Evolutionary conservation across 2,888 invertebrate species (phyloP).

Genomic region (Elegia similella): DNA sequence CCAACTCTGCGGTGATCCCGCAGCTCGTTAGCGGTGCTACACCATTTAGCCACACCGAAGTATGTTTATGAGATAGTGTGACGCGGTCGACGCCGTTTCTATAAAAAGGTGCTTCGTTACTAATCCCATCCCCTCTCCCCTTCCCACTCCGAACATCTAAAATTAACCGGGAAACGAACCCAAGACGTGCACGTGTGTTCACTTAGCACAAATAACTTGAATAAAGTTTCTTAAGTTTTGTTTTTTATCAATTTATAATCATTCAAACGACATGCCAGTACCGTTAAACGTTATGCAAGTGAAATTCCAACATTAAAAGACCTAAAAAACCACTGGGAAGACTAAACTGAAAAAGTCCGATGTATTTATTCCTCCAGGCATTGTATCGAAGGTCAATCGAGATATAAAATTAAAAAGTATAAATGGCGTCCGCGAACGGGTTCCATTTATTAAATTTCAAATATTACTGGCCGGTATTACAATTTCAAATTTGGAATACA

Average conservation of each 20-base stretch:
- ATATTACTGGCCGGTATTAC: conserved; percentile 71
- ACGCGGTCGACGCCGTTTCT: conserved; percentile 60
- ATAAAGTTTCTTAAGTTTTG: conserved; percentile 46
- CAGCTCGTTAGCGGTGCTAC: conserved; percentile 55
- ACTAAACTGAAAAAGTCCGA: conserved; percentile 50
- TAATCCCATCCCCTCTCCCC: conserved; percentile 46
- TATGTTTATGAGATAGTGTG: conserved; percentile 56
- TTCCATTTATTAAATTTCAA: conserved; percentile 76
- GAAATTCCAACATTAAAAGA: conserved; percentile 49
- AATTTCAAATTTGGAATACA: conserved; percentile 69
- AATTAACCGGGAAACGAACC: conserved; percentile 73
- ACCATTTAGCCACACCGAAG: conserved; percentile 48
- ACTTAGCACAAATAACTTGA: conserved; percentile 70
- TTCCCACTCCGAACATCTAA: conserved; percentile 54
- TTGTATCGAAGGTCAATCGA: conserved; percentile 72
- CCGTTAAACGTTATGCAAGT: conserved; percentile 32
- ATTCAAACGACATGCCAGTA: conserved; percentile 27
- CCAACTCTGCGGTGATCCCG: conserved; percentile 3
- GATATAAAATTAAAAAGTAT: conserved; percentile 80
- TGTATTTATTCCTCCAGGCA: conserved; percentile 63
- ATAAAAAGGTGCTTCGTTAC: conserved; percentile 77
- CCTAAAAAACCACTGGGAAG: conserved; percentile 40
- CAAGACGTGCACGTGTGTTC: conserved; percentile 69
- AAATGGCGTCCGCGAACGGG: conserved; percentile 62
- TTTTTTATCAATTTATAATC: conserved; percentile 33